These are phyloP conservation scores for Pholis gunnellus DNA, from an alignment of 2,113 vertebrate genomes.

Conservation along the genomic window DNA sequence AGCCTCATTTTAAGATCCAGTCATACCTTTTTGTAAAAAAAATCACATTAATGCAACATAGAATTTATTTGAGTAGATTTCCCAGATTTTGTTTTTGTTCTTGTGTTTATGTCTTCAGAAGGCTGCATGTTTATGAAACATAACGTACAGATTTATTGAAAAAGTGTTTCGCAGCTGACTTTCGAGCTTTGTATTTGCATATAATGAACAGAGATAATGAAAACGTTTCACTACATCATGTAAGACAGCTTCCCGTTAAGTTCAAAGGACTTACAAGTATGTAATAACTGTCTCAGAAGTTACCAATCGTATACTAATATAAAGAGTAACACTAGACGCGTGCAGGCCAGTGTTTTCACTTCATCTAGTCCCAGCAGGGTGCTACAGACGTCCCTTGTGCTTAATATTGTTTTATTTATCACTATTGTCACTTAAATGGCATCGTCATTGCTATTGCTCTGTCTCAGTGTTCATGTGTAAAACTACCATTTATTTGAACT, in stretches of 20 bases:
- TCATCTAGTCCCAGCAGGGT: background rate
- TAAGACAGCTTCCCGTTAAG: background rate
- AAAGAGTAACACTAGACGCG: background rate
- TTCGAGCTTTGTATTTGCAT: background rate
- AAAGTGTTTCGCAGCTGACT: constrained; percentile 2
- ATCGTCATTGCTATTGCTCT: too few relatives aligned
- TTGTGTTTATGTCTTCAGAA: background rate
- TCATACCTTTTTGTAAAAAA: constrained; percentile 51
- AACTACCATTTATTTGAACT: constrained; percentile 4
- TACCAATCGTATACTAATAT: background rate
- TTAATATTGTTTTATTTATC: constrained; percentile 19
- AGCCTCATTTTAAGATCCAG: constrained; percentile 60
- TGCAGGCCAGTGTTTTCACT: background rate
- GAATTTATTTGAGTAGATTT: constrained; percentile 21
- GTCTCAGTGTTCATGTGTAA: background rate
- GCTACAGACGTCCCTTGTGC: background rate
- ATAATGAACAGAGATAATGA: background rate
- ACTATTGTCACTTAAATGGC: constrained; percentile 28
- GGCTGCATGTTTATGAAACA: background rate
- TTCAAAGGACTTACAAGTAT: background rate
- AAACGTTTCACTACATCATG: background rate
- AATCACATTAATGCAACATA: constrained; percentile 30
- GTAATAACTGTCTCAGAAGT: background rate
- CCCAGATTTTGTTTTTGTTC: background rate
- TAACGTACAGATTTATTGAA: background rate